Percentiles rank a stretch among this genome's conserved stretches.
These are phyloP conservation scores for Isurus oxyrinchus DNA, from an alignment of 2,113 vertebrate species.

Conservation along the genomic window DNA sequence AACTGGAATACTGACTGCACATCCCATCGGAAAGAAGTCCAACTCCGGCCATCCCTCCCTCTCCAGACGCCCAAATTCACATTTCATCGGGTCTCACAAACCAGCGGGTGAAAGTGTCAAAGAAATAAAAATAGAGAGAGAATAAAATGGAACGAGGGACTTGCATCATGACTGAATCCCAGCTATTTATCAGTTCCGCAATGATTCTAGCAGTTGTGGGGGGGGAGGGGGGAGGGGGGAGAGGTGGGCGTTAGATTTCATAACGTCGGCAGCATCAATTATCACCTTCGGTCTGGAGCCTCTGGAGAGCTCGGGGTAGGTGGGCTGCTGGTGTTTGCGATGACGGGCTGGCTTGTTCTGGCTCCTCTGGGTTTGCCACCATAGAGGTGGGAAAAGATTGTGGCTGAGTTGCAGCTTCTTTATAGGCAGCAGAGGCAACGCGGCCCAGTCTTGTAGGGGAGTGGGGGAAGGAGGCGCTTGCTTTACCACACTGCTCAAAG, in stretches of 20 bases:
- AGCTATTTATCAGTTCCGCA: neutral
- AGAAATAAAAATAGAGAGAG: accelerated
- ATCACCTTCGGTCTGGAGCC: neutral
- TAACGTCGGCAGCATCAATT: too few relatives aligned
- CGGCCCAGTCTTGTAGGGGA: too few relatives aligned
- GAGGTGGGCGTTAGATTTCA: neutral
- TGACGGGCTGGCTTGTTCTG: neutral
- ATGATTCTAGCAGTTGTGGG: neutral
- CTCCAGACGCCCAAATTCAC: neutral
- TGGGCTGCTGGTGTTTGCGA: neutral
- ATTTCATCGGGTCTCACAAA: neutral
- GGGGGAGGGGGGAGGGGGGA: too few relatives aligned
- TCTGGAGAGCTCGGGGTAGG: neutral
- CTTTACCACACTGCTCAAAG: too few relatives aligned
- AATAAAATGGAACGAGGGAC: neutral
- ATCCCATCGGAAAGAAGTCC: neutral
- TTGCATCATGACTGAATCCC: neutral
- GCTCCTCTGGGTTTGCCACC: neutral
- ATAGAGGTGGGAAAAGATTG: neutral
- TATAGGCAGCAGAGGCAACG: too few relatives aligned
- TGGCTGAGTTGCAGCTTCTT: neutral
- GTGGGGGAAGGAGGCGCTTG: too few relatives aligned
- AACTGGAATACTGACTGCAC: neutral
- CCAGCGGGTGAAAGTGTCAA: neutral
- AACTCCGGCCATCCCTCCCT: neutral